Conservation (phyloP, 1,140 invertebrate genomes). For the Sycophila sp. region DNA sequence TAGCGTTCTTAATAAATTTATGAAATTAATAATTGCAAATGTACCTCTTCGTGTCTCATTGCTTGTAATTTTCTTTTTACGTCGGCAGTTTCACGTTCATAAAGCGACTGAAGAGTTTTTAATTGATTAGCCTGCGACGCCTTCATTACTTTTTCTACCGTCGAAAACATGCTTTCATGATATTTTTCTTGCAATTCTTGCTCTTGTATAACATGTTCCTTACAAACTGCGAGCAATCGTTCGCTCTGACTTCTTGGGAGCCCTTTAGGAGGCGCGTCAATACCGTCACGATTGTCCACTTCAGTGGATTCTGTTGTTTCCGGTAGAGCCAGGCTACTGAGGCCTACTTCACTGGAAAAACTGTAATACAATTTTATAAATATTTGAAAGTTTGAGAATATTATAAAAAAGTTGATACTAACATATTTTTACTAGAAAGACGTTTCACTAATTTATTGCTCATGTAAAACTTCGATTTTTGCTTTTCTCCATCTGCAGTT, state of each 20-base stretch:
- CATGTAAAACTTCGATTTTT: conserved; percentile 77
- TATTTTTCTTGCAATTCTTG: conserved; percentile 85
- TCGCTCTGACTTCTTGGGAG: conserved; percentile 75
- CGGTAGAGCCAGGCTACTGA: conserved; percentile 49
- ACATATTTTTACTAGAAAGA: conserved; percentile 85
- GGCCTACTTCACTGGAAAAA: conserved; percentile 54
- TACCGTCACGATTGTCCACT: conserved; percentile 63
- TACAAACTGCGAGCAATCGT: conserved; percentile 72
- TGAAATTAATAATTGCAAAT: background rate
- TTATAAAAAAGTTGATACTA: conserved; percentile 59
- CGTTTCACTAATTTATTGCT: conserved; percentile 81
- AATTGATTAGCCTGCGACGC: conserved; percentile 82
- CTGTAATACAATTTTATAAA: conserved; percentile 44
- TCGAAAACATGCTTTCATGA: conserved; percentile 79
- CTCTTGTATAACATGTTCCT: conserved; percentile 80
- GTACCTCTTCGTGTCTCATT: conserved; percentile 83
- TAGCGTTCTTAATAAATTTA: no score
- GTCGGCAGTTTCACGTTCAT: conserved; percentile 83
- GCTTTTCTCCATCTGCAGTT: conserved; percentile 70
- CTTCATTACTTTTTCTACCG: conserved; percentile 82
- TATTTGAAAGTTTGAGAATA: background rate
- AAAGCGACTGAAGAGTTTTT: conserved; percentile 72
- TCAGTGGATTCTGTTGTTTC: conserved; percentile 61
- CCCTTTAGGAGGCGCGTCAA: conserved; percentile 50
- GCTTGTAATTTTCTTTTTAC: conserved; percentile 86